Evolutionary conservation across 2,888 invertebrate species (phyloP).

Genomic region (Spicauda simplicius): DNA sequence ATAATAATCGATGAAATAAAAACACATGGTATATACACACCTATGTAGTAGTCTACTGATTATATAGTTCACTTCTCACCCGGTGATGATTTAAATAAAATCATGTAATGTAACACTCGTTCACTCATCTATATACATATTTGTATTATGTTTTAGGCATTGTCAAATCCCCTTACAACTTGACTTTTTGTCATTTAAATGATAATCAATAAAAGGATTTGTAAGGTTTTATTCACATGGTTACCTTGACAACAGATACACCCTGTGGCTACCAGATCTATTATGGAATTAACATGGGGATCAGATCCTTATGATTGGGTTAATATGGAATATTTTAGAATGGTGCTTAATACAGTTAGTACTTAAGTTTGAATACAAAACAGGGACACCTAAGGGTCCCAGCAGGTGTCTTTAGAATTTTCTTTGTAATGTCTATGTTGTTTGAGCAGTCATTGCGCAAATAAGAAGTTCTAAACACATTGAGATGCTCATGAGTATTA

Average conservation of each 20-base stretch:
- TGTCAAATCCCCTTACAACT: constrained; percentile 66
- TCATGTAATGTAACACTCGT: constrained; percentile 5
- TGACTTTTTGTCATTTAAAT: constrained; percentile 81
- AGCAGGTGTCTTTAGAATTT: constrained; percentile 73
- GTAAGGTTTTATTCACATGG: constrained; percentile 78
- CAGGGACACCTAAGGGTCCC: constrained; percentile 76
- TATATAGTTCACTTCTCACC: background rate
- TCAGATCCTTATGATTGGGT: constrained; percentile 36
- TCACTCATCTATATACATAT: constrained; percentile 35
- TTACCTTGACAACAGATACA: constrained; percentile 79
- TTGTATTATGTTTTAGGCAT: constrained; percentile 49
- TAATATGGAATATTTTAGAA: constrained; percentile 46
- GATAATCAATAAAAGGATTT: constrained; percentile 82
- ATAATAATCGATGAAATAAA: too few relatives aligned
- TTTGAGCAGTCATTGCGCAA: constrained; percentile 53
- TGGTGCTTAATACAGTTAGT: constrained; percentile 12
- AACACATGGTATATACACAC: too few relatives aligned
- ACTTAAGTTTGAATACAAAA: constrained; percentile 54
- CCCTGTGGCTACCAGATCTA: constrained; percentile 76
- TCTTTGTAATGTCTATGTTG: constrained; percentile 66
- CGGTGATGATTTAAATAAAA: background rate
- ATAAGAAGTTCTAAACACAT: constrained; percentile 35
- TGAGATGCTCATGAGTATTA: constrained; percentile 5
- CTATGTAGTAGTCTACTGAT: background rate
- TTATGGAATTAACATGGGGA: constrained; percentile 33